Evolutionary conservation across 2,113 vertebrate genomes (phyloP), one percentile per base, ranked within the genome.

Genomic region (Lepus europaeus): DNA sequence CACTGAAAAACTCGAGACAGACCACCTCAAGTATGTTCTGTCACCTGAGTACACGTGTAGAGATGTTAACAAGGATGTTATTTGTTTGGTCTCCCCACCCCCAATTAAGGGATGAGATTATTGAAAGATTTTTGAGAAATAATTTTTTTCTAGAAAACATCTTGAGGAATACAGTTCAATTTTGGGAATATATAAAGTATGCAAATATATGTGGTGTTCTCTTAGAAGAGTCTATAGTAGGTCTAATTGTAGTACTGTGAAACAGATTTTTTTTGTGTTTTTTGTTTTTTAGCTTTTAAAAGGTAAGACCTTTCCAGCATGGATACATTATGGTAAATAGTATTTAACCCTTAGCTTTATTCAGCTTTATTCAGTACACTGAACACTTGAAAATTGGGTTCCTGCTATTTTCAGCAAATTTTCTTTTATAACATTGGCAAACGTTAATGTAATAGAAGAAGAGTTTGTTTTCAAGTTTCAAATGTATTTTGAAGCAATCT

Each of bases 221-320:
- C 31, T 84, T 94, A 36, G 0, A 68, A 80, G 33, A 94, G 11
- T 61, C 13, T 87, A 27, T 90, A 81, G 68, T 85, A 87, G 76
- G n/a, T 87, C 49, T 89, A 85, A 72, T 33, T 78, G 27, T 89
- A 72, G 49, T 86, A 81, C 6, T 36, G 2, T 64, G 31, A 94
- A 80, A 10, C 95, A 95, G 73, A 17, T 45, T 45, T 45, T 45
- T 45, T 45, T 6, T 45, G 56, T 59, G 56, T 13, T 83, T 61
- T 92, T 89, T 83, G 87, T 56, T 81, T 89, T 84, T 86, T 86
- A 91, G 17, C 39, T 87, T 94, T 97, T 95, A 23, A 87, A 95
- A 96, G 92, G 92, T 95, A 97, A 97, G 95, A 12, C n/a, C 27
- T 92, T 96, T 92, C 63, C 56, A 93, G 1, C 56, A 72, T 81